Evolutionary conservation across 2,888 invertebrate species (phyloP).

Genomic region (Apodemia duryi): DNA sequence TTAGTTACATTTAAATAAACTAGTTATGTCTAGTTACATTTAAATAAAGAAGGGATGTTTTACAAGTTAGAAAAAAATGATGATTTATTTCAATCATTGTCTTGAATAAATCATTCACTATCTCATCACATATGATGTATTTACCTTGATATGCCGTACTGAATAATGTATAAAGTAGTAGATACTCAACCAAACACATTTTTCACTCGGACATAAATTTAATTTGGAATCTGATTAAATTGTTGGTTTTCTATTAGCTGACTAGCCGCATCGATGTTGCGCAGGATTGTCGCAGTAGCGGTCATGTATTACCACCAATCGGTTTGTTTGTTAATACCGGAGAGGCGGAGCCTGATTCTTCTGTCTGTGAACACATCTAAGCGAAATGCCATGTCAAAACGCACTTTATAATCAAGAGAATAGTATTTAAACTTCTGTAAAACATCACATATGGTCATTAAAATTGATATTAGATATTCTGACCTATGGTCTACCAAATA

Average conservation of each 20-base stretch:
- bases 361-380: slow-evolving; percentile 34
- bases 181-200: slow-evolving; percentile 23
- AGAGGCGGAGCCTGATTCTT: slow-evolving; percentile 56
- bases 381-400: slow-evolving; percentile 31
- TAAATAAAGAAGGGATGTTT: too few relatives aligned
- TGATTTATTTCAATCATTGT: too few relatives aligned
- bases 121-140: background rate
- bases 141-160: background rate
- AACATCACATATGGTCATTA: slow-evolving; percentile 28
- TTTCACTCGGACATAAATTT: slow-evolving; percentile 26
- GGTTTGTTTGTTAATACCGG: slow-evolving; percentile 58
- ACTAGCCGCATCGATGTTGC: slow-evolving; percentile 58
- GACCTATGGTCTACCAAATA: slow-evolving; percentile 39
- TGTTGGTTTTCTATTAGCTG: slow-evolving; percentile 36
- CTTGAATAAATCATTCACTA: too few relatives aligned
- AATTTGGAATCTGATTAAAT: slow-evolving; percentile 28
- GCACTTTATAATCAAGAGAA: slow-evolving; percentile 30
- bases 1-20: too few relatives aligned
- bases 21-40: too few relatives aligned
- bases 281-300: slow-evolving; percentile 63
- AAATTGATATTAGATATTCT: slow-evolving; percentile 36
- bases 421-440: slow-evolving; percentile 38
- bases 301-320: slow-evolving; percentile 57
- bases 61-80: too few relatives aligned
- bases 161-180: slow-evolving; percentile 18